Evolutionary conservation across 1,140 invertebrate species (phyloP), one percentile per base, ranked within the genome.

Genomic region (Drosophila pandora): DNA sequence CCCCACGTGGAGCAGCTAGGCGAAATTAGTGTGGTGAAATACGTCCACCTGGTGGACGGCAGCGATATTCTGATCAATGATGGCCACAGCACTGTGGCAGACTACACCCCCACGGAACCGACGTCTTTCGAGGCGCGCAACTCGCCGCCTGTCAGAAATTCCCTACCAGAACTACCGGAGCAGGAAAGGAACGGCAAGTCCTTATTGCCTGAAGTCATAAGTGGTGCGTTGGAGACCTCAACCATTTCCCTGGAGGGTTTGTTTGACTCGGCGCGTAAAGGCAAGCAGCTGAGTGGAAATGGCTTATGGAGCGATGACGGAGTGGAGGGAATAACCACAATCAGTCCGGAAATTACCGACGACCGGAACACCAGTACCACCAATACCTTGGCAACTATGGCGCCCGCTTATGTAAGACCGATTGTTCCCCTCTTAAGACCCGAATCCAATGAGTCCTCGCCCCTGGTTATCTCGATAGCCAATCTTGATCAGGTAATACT

Each of bases 231-330:
- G 21, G 93, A 95, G 89, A 93, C 93, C 2, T 94, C 94, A 0
- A 95, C 94, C 5, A 93, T 95, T 64, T 91, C 94, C 28, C 84
- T 95, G 68, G 94, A 95, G 90, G 94, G 92, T 4, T 81, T 95
- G 21, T 95, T 95, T 74, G 93, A 93, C 82, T 93, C 93, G 7
- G 92, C 93, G 32, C 92, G 91, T 1, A 79, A 83, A 67, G 85
- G 73, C 43, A 82, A 91, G 59, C 74, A 78, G 48, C 54, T 91
- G 10, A 80, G 57, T 61, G 49, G 65, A 48, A 70, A 76, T 28
- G 48, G 28, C 41, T 57, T 62, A 8, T 12, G 56, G 8, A 25
- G 4, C 5, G 57, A 43, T 1, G 13, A 68, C 7, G 45, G 50
- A 48, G 28, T 21, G 23, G 49, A 53, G 4, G 43, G 41, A 7